A percentile compares a stretch with the other conserved stretches of the same genome.
Conservation (phyloP, 1,140 invertebrate species). For the Onthophagus taurus region DNA sequence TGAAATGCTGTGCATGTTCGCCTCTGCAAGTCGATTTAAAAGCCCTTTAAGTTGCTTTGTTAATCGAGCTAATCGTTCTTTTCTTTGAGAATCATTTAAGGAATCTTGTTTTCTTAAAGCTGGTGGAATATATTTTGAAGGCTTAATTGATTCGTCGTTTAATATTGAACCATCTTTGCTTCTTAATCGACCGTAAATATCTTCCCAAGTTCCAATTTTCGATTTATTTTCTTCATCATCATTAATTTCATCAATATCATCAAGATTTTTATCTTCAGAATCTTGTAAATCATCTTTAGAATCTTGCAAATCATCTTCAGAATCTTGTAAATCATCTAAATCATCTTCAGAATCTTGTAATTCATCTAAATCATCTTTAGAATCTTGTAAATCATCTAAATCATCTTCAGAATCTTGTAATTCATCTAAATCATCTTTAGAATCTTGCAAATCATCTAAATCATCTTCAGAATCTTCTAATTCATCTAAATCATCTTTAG, state of each 20-base stretch:
- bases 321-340: conserved; percentile 22
- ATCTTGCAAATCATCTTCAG: conserved; percentile 27
- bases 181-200: conserved; percentile 85
- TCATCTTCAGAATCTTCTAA: conserved; percentile 19
- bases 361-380: conserved; percentile 13
- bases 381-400: conserved; percentile 20
- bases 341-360: conserved; percentile 25
- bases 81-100: conserved; percentile 42
- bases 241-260: conserved; percentile 16
- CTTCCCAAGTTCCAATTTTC: conserved; percentile 79
- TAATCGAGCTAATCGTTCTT: conserved; percentile 52
- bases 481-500: conserved; percentile 28
- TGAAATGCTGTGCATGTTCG: conserved; percentile 76
- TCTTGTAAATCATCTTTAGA: conserved; percentile 1
- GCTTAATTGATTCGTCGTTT: no score
- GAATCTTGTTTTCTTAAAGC: conserved; percentile 49
- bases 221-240: conserved; percentile 19
- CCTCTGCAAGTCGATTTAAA: conserved; percentile 79
- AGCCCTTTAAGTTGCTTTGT: conserved; percentile 77
- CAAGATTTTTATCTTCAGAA: conserved; percentile 12
- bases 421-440: conserved; percentile 18
- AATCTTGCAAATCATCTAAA: conserved; percentile 23
- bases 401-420: conserved; percentile 22
- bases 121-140: conserved; percentile 81
- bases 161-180: conserved; percentile 57